Evolutionary conservation across 1,140 invertebrate species (phyloP).

Genomic region (Hirudo medicinalis): DNA sequence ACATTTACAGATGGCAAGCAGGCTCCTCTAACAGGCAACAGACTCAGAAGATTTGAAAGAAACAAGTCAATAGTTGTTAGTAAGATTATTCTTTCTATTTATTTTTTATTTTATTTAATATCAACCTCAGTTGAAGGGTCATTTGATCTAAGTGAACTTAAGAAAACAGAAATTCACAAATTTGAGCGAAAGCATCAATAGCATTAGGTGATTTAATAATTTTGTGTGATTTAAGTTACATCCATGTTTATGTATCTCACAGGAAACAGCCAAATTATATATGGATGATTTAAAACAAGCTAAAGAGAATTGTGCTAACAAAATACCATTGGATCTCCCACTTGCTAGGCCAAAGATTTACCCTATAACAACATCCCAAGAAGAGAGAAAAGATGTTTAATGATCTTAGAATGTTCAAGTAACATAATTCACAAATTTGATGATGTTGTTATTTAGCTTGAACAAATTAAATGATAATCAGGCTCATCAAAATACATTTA

Average conservation of each 20-base stretch:
- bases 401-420: background rate
- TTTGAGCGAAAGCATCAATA: too few species aligned
- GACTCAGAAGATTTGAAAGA: conserved; percentile 6
- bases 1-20: conserved; percentile 17
- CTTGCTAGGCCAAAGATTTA: conserved; percentile 6
- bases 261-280: background rate
- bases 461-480: background rate
- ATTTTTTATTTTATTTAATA: too few species aligned
- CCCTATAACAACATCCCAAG: background rate
- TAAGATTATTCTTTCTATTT: background rate
- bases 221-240: background rate
- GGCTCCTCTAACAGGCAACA: conserved; percentile 8
- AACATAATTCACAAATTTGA: background rate
- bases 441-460: background rate
- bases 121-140: too few species aligned
- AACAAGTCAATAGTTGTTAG: conserved; percentile 9
- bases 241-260: background rate
- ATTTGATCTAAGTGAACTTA: too few species aligned
- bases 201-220: background rate
- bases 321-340: background rate
- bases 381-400: conserved; percentile 11
- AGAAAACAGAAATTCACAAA: too few species aligned
- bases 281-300: conserved; percentile 4
- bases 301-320: background rate
- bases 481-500: background rate